Base-by-base conservation (phyloP, 2,113 vertebrate genomes). In the Pituophis catenifer region DNA sequence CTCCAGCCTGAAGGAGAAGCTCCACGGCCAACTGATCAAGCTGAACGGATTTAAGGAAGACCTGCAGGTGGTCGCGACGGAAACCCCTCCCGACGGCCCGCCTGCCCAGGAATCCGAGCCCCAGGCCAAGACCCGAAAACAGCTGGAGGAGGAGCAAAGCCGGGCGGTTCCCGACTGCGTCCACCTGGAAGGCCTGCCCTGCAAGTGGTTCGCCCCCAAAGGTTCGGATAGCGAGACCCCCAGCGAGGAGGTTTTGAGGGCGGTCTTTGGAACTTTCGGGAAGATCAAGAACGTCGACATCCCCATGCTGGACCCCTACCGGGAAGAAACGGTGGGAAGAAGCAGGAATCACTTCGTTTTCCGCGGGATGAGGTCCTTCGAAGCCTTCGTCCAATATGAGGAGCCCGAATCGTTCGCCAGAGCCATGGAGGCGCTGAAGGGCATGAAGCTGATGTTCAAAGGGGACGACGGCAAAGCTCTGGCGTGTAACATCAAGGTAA, bases 401-500 rank as follows among this genome's bases (percentile, higher is more conserved):
- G 96, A 97, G 70, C 94, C 95, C 81, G 94, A 95, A 11, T 97
- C 97, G 65, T 96, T 97, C 58, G 87, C 95, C 44, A 96, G 96
- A 92, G 97, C 97, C 33, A 96, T 98, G 96, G 95, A 96, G 53
- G 95, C 97, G 38, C 95, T 98, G 88, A 95, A 94, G 29, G 97
- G 97, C 86, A 97, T 97, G 97, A 98, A 97, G 90, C 96, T 98
- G 87, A 97, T 98, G 97, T 93, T 97, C 91, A 97, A 96, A 94
- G 96, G 96, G 55, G 96, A 97, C 10, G 97, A 97, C 94, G 97
- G 97, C 58, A 98, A 98, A 90, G 97, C 97, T 92, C 94, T 98
- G 89, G 97, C 97, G n/a, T 98, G 97, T 95, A 98, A 97, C 91
- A 97, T 98, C 88, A 97, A 98, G 97, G 97, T 98, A 96, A 96